Conservation (phyloP, 2,797 vertebrate genomes). For the Echeneis naucrates region DNA sequence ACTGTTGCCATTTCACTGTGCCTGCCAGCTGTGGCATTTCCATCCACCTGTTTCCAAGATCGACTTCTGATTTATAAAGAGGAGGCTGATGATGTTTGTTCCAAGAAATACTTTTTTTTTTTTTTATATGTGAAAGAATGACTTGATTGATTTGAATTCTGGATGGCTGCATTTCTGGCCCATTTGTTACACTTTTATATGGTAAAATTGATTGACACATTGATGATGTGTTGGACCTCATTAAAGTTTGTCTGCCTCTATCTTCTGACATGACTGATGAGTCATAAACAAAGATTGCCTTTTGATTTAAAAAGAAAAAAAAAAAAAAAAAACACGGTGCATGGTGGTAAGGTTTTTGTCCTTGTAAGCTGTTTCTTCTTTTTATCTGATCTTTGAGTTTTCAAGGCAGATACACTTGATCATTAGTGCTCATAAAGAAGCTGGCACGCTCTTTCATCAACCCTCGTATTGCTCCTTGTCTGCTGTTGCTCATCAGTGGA, state of each 20-base stretch:
- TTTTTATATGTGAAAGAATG: too few relatives aligned
- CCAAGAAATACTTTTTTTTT: too few relatives aligned
- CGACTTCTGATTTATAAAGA: too few relatives aligned
- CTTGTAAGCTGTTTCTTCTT: background rate
- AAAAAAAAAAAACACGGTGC: too few relatives aligned
- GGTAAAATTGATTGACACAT: conserved; percentile 22
- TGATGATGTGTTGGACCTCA: conserved; percentile 1
- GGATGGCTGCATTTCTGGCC: background rate
- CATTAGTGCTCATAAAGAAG: conserved; percentile 19
- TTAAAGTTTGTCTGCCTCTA: background rate
- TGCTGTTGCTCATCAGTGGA: conserved; percentile 40
- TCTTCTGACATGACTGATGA: conserved; percentile 4
- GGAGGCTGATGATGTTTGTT: too few relatives aligned
- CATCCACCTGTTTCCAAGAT: too few relatives aligned
- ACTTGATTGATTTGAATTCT: too few relatives aligned
- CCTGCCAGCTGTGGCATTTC: too few relatives aligned
- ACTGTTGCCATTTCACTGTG: too few relatives aligned
- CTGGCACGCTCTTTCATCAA: conserved; percentile 25
- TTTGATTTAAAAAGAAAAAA: background rate
- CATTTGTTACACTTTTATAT: background rate
- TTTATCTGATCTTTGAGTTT: conserved; percentile 38
- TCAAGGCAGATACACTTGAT: conserved; percentile 18
- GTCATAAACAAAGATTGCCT: conserved; percentile 1
- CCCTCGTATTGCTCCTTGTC: conserved; percentile 15
- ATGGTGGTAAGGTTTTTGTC: background rate